A percentile compares a stretch with the other conserved stretches of the same genome.
Evolutionary conservation across 1,140 invertebrate genomes (phyloP).

Genomic region (Diorhabda elongata): DNA sequence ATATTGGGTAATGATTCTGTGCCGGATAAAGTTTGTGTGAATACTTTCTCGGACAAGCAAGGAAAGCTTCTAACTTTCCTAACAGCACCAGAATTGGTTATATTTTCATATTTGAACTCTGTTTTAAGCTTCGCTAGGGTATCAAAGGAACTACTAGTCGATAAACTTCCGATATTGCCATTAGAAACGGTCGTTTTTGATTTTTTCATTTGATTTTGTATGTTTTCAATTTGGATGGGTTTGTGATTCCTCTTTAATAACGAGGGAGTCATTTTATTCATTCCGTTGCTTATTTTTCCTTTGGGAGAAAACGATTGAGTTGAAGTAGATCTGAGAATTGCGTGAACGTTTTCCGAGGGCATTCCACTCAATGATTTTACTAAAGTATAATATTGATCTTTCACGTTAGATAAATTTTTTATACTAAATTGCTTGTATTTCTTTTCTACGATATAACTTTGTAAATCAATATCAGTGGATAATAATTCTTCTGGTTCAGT

Average conservation of each 20-base stretch:
- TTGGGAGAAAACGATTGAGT: slow-evolving; percentile 33
- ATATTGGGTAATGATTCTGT: slow-evolving; percentile 62
- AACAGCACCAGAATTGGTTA: slow-evolving; percentile 34
- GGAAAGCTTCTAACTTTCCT: slow-evolving; percentile 60
- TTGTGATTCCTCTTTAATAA: slow-evolving; percentile 15
- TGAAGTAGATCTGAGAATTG: slow-evolving; percentile 33
- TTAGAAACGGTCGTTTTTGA: slow-evolving; percentile 19
- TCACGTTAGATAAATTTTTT: slow-evolving; percentile 21
- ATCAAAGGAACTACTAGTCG: slow-evolving; percentile 33
- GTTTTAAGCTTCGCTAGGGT: slow-evolving; percentile 27
- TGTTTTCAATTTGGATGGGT: neutral
- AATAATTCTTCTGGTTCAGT: neutral
- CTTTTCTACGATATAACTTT: slow-evolving; percentile 18
- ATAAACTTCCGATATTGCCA: slow-evolving; percentile 28
- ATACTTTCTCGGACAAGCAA: slow-evolving; percentile 52
- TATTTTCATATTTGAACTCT: slow-evolving; percentile 24
- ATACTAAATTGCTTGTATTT: slow-evolving; percentile 29
- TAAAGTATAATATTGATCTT: slow-evolving; percentile 23
- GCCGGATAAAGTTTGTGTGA: slow-evolving; percentile 26
- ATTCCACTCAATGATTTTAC: slow-evolving; percentile 32
- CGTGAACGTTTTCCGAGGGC: slow-evolving; percentile 18
- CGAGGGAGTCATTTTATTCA: slow-evolving; percentile 31
- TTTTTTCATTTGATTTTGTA: slow-evolving; percentile 11
- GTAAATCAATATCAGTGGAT: slow-evolving; percentile 9
- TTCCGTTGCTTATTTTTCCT: slow-evolving; percentile 19